A percentile compares a stretch with the other conserved stretches of the same genome.
Evolutionary conservation across 2,888 invertebrate species (phyloP).

Genomic region (Elaeidobius kamerunicus): DNA sequence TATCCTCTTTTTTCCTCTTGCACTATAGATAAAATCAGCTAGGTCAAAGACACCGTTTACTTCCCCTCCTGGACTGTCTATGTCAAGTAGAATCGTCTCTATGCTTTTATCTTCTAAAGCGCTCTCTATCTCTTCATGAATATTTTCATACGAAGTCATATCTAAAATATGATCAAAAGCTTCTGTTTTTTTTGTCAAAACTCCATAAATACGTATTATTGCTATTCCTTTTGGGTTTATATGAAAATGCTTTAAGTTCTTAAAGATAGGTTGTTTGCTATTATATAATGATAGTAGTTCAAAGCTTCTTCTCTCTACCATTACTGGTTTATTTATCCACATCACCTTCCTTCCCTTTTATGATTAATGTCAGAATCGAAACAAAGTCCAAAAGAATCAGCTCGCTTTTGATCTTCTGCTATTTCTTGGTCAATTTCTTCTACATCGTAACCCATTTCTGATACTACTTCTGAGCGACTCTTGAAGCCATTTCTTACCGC

Average conservation of each 20-base stretch:
- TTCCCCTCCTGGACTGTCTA: slow-evolving; percentile 8
- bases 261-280: slow-evolving; percentile 6
- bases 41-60: slow-evolving; percentile 9
- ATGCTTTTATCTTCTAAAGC: neutral
- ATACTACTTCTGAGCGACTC: slow-evolving; percentile 19
- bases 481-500: slow-evolving; percentile 16
- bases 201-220: slow-evolving; percentile 4
- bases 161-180: slow-evolving; percentile 2
- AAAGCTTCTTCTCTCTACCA: slow-evolving; percentile 1
- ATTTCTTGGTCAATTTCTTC: slow-evolving; percentile 23
- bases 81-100: slow-evolving; percentile 1
- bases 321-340: neutral
- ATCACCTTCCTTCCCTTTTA: neutral
- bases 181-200: slow-evolving; percentile 3
- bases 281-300: neutral
- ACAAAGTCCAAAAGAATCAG: neutral
- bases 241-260: slow-evolving; percentile 2
- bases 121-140: neutral
- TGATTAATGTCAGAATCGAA: slow-evolving; percentile 2
- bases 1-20: slow-evolving; percentile 11
- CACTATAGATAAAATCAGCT: slow-evolving; percentile 7
- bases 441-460: slow-evolving; percentile 20
- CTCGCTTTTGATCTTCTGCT: slow-evolving; percentile 17
- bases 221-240: neutral
- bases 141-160: slow-evolving; percentile 5